These are phyloP conservation scores for Antheraea mylitta DNA, from an alignment of 1,140 invertebrate genomes.

Conservation along the genomic window DNA sequence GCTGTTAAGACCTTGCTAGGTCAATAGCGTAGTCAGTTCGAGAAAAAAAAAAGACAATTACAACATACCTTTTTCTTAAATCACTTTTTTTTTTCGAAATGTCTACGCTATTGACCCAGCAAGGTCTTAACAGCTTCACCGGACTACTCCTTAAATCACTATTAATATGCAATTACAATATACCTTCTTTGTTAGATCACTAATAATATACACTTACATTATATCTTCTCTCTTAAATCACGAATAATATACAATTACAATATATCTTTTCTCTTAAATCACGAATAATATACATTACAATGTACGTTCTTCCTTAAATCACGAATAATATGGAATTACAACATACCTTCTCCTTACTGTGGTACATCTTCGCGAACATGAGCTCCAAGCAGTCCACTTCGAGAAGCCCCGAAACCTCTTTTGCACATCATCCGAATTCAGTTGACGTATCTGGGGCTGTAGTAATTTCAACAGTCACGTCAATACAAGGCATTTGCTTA, in stretches of 20 bases:
- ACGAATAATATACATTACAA: neutral
- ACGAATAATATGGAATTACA: neutral
- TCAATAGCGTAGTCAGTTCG: no score
- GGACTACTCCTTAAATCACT: no score
- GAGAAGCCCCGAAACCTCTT: conserved; percentile 60
- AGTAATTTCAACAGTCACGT: neutral
- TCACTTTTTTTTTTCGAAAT: no score
- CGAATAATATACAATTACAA: neutral
- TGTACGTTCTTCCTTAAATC: neutral
- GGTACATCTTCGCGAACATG: conserved; percentile 57
- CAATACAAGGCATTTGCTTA: neutral
- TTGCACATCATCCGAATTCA: conserved; percentile 45
- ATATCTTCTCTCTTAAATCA: neutral
- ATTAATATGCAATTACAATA: neutral
- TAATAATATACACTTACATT: neutral
- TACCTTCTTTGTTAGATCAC: neutral
- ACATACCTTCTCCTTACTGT: conserved; percentile 53
- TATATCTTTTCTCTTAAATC: neutral
- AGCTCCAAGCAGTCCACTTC: conserved; percentile 55
- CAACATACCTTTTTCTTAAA: no score
- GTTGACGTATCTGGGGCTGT: conserved; percentile 44
- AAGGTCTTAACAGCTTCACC: no score
- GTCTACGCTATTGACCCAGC: no score
- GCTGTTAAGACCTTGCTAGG: no score
- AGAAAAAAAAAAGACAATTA: no score